phyloP scores from a whole-genome alignment of 2,797 vertebrate genomes.

The Xerus rutilus region DNA sequence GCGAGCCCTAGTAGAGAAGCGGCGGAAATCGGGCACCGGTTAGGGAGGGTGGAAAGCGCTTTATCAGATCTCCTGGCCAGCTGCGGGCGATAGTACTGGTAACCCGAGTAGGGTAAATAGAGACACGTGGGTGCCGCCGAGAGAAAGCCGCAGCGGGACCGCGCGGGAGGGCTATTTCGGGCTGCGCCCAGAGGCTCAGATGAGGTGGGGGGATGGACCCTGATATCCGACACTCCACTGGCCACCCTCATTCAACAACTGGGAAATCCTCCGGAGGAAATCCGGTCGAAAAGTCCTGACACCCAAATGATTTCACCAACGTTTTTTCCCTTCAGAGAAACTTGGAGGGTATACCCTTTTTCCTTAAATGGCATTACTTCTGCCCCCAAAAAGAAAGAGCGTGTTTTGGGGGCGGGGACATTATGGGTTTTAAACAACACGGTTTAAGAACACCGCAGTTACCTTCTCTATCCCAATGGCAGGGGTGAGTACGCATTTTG shows the following conservation, averaged over 20 bases:
- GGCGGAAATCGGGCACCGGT: conserved; percentile 65
- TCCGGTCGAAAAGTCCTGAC: conserved; percentile 65
- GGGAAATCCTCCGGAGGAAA: conserved; percentile 62
- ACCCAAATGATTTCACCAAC: conserved; percentile 46
- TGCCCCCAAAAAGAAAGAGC: conserved; percentile 75
- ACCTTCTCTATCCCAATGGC: conserved; percentile 76
- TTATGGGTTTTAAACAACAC: conserved; percentile 72
- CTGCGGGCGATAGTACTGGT: conserved; percentile 53
- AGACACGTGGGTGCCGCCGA: conserved; percentile 80
- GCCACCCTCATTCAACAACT: neutral
- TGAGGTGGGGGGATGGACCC: neutral
- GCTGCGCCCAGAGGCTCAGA: neutral
- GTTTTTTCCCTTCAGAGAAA: conserved; percentile 59
- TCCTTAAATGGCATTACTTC: conserved; percentile 54
- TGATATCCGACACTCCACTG: conserved; percentile 39
- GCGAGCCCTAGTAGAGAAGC: neutral
- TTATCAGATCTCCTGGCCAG: conserved; percentile 60
- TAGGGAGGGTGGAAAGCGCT: neutral
- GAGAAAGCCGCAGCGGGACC: neutral
- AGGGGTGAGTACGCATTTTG: conserved; percentile 76
- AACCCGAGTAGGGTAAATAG: conserved; percentile 79
- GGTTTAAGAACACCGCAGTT: conserved; percentile 70
- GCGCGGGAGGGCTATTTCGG: conserved; percentile 32
- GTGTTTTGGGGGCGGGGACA: conserved; percentile 81
- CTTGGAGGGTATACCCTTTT: conserved; percentile 61